Evolutionary conservation across 1,140 invertebrate genomes (phyloP), one percentile per base, ranked within the genome.

Genomic region (Galleria mellonella): DNA sequence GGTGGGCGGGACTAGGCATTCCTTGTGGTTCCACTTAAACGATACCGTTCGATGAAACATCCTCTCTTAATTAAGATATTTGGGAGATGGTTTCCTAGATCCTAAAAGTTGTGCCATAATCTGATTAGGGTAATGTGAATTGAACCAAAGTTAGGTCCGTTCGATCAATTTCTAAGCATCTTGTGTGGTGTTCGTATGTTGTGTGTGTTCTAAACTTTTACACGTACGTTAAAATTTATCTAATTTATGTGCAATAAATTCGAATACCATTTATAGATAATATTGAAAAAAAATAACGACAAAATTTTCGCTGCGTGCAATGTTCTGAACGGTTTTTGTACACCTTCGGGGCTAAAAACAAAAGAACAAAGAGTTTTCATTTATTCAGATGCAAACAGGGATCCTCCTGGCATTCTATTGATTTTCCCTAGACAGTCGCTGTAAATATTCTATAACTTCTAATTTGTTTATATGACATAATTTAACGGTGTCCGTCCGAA

Each of bases 321-420:
- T 42, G 30, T 32, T 39, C 35, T 27, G 14, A 11, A 17, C 41
- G n/a, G 15, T 28, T 40, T 50, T 55, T 46, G 9, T 43, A 30
- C 37, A 46, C 9, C 43, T 35, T 28, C 6, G 23, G n/a, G 44
- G 47, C 40, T 23, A 44, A 45, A 50, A 43, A 13, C 29, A 17
- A 29, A 51, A 48, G 32, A 31, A 43, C 47, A 60, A 55, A 52
- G 46, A 35, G 31, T 40, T 47, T 57, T 48, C 40, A 51, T 55
- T 53, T 51, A 55, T 59, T 51, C 51, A 51, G 43, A 49, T 55
- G 51, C 45, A 59, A 51, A 59, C 42, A 45, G 32, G 55, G 28
- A 41, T 35, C 37, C 42, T 32, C 17, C 17, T 23, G 38, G 32
- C n/a, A 17, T 44, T 14, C 35, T 45, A 56, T 51, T 55, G 38